Percentiles rank a stretch among this genome's conserved stretches.
Conservation (phyloP, 2,113 vertebrate species). For the Otis tarda region DNA sequence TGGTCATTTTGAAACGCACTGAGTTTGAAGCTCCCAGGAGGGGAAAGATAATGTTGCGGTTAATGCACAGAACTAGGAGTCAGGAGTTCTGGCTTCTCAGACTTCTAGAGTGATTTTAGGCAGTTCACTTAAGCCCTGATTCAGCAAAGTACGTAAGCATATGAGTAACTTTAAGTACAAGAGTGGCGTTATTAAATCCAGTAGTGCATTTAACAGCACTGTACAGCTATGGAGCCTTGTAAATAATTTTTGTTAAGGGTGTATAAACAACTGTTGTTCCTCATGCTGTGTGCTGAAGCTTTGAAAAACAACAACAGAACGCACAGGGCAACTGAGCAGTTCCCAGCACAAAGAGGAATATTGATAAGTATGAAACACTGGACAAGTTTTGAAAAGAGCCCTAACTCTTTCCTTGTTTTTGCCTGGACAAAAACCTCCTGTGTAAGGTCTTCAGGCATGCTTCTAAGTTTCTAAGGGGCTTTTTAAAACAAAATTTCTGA, state of each 20-base stretch:
- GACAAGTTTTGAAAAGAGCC: background rate
- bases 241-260: slow-evolving; percentile 13
- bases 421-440: background rate
- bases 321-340: background rate
- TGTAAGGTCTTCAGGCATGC: background rate
- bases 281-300: background rate
- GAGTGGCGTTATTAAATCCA: slow-evolving; percentile 13
- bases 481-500: background rate
- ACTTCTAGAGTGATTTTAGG: slow-evolving; percentile 21
- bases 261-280: slow-evolving; percentile 3
- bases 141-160: slow-evolving; percentile 54
- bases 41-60: slow-evolving; percentile 30
- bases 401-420: background rate
- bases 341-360: background rate
- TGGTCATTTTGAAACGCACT: slow-evolving; percentile 39
- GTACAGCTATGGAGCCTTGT: background rate
- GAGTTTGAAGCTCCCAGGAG: slow-evolving; percentile 14
- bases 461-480: background rate
- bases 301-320: slow-evolving; percentile 3
- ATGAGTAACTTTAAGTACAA: background rate
- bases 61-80: slow-evolving; percentile 56
- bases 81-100: slow-evolving; percentile 37
- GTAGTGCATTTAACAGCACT: background rate
- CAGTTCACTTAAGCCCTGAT: slow-evolving; percentile 47
- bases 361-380: background rate